Evolutionary conservation across 2,888 invertebrate genomes (phyloP), one percentile per base, ranked within the genome.

Genomic region (Ophraella communa): DNA sequence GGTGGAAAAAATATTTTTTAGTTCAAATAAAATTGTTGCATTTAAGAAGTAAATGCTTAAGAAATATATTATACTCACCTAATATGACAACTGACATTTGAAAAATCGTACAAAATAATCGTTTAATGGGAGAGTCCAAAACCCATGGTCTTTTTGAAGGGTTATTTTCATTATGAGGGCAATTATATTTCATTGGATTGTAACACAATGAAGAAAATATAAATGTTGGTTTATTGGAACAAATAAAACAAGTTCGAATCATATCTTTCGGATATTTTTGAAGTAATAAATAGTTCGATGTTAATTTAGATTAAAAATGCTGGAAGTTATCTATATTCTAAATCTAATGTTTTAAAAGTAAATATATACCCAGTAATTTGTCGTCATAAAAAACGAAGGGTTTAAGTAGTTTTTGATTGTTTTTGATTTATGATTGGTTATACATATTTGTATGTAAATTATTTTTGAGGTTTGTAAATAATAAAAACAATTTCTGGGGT

Each of bases 181-280:
- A 60, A 42, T 44, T 60, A 44, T 44, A 60, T 42, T 44, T 42
- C 10, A 60, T 7, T 4, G 39, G 21, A 5, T 42, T 14, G 10
- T 52, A 60, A 30, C 30, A 18, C 2, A 52, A 44, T 3, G 52
- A 60, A 21, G 60, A 42, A 21, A 60, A 60, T 8, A 52, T 24
- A 10, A 52, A 24, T 4, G 52, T 23, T 5, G 44, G 30, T 21
- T 44, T 60, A 42, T 44, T 44, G 52, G 44, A 52, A 33, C 60
- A 60, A 18, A 60, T 53, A 18, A 44, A 53, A 23, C 60, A 60
- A 11, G 52, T 52, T 20, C 42, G 23, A 3, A 30, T 52, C 42
- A 55, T 55, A 18, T 20, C 4, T 30, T 27, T 27, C 8, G 10
- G 2, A 10, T 30, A n/a, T n/a, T n/a, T n/a, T n/a, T n/a, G n/a